Base-by-base conservation (phyloP, 2,888 invertebrate genomes). In the Drosophila cyrtoloma region DNA sequence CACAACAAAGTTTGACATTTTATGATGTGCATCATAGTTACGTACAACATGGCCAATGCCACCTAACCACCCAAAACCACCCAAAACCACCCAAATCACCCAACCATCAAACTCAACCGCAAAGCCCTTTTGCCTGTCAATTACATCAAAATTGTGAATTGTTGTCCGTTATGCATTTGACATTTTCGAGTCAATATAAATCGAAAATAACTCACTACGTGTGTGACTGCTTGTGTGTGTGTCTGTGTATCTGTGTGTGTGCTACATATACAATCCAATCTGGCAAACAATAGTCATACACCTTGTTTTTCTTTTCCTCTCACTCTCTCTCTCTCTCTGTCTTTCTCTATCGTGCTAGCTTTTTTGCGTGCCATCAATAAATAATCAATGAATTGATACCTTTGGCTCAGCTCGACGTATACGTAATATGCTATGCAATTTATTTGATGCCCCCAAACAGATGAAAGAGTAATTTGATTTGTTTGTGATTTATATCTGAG, bases 141-240 rank as follows among this genome's bases (percentile, higher is more conserved):
- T 87, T 87, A 87, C 87, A 87, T 87, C 91, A 82, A 86, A 77
- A 82, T 89, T 87, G 82, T 87, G 90, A 89, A 91, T 84, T 84
- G 85, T 89, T 66, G 57, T 79, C 82, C 85, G 91, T 89, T 87
- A 87, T 87, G 87, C 91, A 82, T 89, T 87, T 87, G 87, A 87
- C 87, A 91, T 87, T 91, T 91, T 87, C 79, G 79, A 87, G 71
- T 91, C 86, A 87, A 89, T 89, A 86, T 91, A 84, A 84, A 90
- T 67, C 85, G 83, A 83, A 86, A 81, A 86, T 81, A 86, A 50
- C 84, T 71, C 75, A 60, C 71, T 50, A n/a, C 30, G 32, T 60
- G 3, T 47, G 19, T 35, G 35, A 35, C n/a, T 51, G 30, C 7
- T 2, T 51, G 12, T 50, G 10, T 62, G 33, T 60, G n/a, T 32